Conservation (phyloP, 1,140 invertebrate species). For the Drosophila athabasca region DNA sequence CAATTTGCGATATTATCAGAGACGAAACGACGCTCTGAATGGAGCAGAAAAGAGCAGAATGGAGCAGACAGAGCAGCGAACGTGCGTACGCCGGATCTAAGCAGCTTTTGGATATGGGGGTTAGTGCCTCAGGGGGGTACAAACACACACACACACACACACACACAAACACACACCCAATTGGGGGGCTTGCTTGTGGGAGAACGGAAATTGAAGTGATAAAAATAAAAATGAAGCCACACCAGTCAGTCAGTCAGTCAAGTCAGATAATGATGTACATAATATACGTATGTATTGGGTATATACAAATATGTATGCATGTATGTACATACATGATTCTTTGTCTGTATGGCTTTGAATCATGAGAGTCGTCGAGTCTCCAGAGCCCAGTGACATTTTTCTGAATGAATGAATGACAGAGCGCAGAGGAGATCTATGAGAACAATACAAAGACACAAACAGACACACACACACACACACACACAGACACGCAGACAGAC, state of each 20-base stretch:
- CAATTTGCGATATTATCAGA: constrained; percentile 69
- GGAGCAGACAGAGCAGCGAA: constrained; percentile 1
- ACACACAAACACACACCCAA: constrained; percentile 10
- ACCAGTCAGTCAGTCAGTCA: constrained; percentile 19
- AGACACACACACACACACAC: too few species aligned
- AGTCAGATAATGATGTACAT: constrained; percentile 43
- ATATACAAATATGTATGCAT: constrained; percentile 8
- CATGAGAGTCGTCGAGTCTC: constrained; percentile 18
- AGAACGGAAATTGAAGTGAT: constrained; percentile 74
- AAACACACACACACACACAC: constrained; percentile 6
- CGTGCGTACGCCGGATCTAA: constrained; percentile 51
- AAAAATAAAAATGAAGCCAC: constrained; percentile 71
- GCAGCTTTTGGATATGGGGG: constrained; percentile 23
- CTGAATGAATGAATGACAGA: constrained; percentile 24
- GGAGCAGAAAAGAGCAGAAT: constrained; percentile 10
- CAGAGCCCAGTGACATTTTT: constrained; percentile 39
- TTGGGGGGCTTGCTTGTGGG: constrained; percentile 52
- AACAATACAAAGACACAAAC: background rate
- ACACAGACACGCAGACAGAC: background rate
- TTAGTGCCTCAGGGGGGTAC: constrained; percentile 6
- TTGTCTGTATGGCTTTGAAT: constrained; percentile 32
- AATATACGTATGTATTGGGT: too few species aligned
- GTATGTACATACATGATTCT: constrained; percentile 1
- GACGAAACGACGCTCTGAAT: constrained; percentile 25
- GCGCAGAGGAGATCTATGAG: constrained; percentile 29